A percentile compares a stretch with the other conserved stretches of the same genome.
Conservation (phyloP, 2,797 vertebrate species). For the Huso huso region DNA sequence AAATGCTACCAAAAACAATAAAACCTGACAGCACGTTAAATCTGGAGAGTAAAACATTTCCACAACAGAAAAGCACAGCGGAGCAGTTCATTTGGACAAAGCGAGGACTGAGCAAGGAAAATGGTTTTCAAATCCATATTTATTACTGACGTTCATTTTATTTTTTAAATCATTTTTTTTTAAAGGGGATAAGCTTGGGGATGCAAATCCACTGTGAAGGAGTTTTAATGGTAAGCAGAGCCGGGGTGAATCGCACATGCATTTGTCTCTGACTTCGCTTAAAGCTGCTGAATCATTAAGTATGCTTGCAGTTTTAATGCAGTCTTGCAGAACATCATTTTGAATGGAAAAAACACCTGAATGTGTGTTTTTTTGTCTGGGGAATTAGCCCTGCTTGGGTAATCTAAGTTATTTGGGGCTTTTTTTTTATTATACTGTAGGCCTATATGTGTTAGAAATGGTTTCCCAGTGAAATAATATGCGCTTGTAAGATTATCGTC, state of each 20-base stretch:
- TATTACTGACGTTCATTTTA: too few species aligned
- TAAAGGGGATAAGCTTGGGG: too few species aligned
- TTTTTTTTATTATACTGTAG: conserved; percentile 18
- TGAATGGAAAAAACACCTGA: conserved; percentile 42
- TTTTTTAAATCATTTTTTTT: too few species aligned
- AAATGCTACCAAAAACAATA: too few species aligned
- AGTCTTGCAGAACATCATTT: conserved; percentile 45
- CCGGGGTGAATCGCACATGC: neutral
- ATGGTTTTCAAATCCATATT: too few species aligned
- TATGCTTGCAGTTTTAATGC: conserved; percentile 42
- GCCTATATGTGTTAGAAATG: conserved; percentile 15
- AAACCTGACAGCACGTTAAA: too few species aligned
- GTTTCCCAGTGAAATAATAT: conserved; percentile 55
- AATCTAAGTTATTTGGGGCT: conserved; percentile 62
- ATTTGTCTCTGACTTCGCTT: conserved; percentile 21
- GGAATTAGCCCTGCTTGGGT: conserved; percentile 64
- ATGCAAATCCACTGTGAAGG: too few species aligned
- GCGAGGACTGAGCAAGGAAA: too few species aligned
- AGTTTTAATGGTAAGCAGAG: too few species aligned
- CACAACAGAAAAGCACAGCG: too few species aligned
- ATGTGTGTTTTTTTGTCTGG: conserved; percentile 65
- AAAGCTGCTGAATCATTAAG: conserved; percentile 47
- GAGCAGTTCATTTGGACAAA: too few species aligned
- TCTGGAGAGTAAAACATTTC: too few species aligned
- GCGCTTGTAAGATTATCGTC: conserved; percentile 52